Percentiles rank a stretch among this genome's conserved stretches.
These are phyloP conservation scores for Buceros bicornis DNA, from an alignment of 2,797 vertebrate genomes.

Conservation along the genomic window DNA sequence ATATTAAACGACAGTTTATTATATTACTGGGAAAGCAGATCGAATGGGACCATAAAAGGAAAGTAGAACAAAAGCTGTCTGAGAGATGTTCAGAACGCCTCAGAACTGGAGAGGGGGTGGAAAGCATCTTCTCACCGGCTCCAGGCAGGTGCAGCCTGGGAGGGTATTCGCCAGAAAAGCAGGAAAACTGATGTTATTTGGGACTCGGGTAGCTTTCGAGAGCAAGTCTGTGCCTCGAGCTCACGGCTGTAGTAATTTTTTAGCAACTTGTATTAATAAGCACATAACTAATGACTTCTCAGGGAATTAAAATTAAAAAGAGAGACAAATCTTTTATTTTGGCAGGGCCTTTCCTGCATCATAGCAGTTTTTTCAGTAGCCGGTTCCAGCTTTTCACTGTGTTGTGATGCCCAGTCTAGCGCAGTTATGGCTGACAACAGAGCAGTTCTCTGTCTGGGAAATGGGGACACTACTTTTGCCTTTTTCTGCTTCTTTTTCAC, in stretches of 20 bases:
- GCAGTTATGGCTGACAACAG: neutral
- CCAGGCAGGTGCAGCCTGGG: neutral
- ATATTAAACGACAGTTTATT: conserved; percentile 68
- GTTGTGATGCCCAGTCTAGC: neutral
- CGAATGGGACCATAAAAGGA: conserved; percentile 33
- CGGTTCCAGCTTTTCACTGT: neutral
- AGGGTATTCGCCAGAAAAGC: neutral
- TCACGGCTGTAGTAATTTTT: neutral
- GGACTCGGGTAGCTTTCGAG: neutral
- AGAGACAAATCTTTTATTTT: neutral
- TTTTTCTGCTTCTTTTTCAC: neutral
- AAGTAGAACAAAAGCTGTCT: conserved; percentile 65
- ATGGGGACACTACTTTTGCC: neutral
- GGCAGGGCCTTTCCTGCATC: neutral
- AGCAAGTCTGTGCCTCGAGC: neutral
- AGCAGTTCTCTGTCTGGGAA: neutral
- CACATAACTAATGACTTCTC: neutral
- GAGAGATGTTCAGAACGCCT: conserved; percentile 42
- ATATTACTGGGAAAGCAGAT: conserved; percentile 46
- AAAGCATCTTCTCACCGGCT: neutral
- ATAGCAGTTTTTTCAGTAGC: neutral
- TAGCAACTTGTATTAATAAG: neutral
- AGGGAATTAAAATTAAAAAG: neutral
- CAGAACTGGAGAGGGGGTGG: neutral
- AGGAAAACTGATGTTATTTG: neutral